These are phyloP conservation scores for Troides helena DNA, from an alignment of 2,888 invertebrate genomes.

Conservation along the genomic window DNA sequence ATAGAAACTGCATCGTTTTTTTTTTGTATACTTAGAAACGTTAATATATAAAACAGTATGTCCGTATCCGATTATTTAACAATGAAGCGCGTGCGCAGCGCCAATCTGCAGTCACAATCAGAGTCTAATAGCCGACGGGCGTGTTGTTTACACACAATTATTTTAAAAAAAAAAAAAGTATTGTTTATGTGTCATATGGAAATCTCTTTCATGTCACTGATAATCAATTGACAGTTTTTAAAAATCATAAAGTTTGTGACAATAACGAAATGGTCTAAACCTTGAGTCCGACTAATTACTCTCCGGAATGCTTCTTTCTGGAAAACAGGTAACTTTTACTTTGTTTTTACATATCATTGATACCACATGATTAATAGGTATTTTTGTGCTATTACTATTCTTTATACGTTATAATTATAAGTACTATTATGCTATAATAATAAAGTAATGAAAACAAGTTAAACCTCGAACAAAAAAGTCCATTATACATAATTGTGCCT, in stretches of 20 bases:
- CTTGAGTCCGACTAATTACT: not conserved
- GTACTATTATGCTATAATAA: no score
- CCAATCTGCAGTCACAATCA: conserved; percentile 50
- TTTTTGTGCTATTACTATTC: not conserved
- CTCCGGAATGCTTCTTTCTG: not conserved
- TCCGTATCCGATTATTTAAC: not conserved
- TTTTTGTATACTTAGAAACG: no score
- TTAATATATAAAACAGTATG: not conserved
- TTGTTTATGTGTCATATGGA: not conserved
- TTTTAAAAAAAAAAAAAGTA: not conserved
- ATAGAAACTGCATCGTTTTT: no score
- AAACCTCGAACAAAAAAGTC: no score
- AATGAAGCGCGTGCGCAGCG: conserved; percentile 32
- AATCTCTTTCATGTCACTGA: not conserved
- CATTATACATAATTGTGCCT: no score
- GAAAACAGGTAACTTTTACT: not conserved
- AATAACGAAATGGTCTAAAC: not conserved
- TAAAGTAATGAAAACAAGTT: no score
- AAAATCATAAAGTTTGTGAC: not conserved
- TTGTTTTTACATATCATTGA: not conserved
- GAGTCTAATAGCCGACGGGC: conserved; percentile 29
- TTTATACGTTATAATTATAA: no score
- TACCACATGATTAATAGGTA: not conserved
- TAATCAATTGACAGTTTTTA: not conserved
- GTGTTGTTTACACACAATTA: not conserved